Evolutionary conservation across 2,888 invertebrate genomes (phyloP).

Genomic region (Hypsopygia costalis): DNA sequence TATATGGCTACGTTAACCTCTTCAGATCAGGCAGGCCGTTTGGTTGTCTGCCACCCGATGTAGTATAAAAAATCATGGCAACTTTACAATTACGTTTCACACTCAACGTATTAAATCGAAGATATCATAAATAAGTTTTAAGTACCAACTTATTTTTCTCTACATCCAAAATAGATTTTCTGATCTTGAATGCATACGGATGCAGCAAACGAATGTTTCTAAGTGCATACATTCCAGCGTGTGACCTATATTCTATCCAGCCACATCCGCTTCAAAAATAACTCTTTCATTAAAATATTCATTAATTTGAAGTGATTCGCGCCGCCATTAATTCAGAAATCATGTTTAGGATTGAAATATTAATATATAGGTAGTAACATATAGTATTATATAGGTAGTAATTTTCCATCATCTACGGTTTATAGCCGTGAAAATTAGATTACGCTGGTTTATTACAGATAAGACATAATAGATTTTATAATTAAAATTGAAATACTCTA

Average conservation of each 20-base stretch:
- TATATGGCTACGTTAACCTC: too few species aligned
- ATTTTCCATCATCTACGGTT: neutral
- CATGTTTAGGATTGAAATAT: neutral
- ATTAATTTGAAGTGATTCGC: neutral
- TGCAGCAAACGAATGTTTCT: neutral
- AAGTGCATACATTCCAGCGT: neutral
- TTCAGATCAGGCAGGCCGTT: too few species aligned
- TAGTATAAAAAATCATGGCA: too few species aligned
- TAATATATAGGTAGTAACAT: neutral
- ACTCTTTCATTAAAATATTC: slow-evolving; percentile 1
- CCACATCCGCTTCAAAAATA: neutral
- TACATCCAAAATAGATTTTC: slow-evolving; percentile 1
- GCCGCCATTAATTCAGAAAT: neutral
- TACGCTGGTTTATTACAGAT: too few species aligned
- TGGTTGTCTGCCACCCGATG: too few species aligned
- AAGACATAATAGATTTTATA: too few species aligned
- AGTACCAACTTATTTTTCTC: neutral
- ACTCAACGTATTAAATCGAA: too few species aligned
- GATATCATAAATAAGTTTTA: too few species aligned
- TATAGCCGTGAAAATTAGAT: too few species aligned
- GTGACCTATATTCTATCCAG: neutral
- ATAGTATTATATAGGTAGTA: neutral
- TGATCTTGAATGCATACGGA: slow-evolving; percentile 8
- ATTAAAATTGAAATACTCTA: too few species aligned
- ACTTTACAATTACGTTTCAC: too few species aligned